These are phyloP conservation scores for Carcharodon carcharias DNA, from an alignment of 2,797 vertebrate genomes.

Conservation along the genomic window DNA sequence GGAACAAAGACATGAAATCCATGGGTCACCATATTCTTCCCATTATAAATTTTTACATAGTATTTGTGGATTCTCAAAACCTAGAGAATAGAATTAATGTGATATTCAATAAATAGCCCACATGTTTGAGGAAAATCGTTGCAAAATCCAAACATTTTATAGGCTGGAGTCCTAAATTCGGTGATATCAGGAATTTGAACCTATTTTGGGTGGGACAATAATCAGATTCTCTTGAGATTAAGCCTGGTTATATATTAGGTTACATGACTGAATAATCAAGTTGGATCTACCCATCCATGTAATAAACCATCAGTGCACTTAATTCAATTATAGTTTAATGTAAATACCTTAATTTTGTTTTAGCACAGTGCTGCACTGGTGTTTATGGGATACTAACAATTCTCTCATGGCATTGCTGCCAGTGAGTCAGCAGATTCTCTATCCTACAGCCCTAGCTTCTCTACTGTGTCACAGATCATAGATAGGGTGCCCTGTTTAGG, in stretches of 20 bases:
- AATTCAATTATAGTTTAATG: background rate
- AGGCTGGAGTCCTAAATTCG: background rate
- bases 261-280: background rate
- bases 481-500: background rate
- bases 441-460: background rate
- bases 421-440: background rate
- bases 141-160: background rate
- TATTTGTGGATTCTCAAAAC: background rate
- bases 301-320: background rate
- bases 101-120: background rate
- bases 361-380: background rate
- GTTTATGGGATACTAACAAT: background rate
- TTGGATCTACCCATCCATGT: background rate
- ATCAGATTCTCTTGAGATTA: background rate
- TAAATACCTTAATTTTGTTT: background rate
- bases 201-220: background rate
- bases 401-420: background rate
- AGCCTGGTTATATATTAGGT: background rate
- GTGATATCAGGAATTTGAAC: background rate
- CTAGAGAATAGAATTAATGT: background rate
- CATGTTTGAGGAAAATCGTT: background rate
- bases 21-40: background rate
- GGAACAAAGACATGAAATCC: background rate
- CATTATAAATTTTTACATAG: background rate
- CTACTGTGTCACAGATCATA: background rate